A percentile compares a stretch with the other conserved stretches of the same genome.
Evolutionary conservation across 2,113 vertebrate genomes (phyloP).

Genomic region (Aramus guarauna): DNA sequence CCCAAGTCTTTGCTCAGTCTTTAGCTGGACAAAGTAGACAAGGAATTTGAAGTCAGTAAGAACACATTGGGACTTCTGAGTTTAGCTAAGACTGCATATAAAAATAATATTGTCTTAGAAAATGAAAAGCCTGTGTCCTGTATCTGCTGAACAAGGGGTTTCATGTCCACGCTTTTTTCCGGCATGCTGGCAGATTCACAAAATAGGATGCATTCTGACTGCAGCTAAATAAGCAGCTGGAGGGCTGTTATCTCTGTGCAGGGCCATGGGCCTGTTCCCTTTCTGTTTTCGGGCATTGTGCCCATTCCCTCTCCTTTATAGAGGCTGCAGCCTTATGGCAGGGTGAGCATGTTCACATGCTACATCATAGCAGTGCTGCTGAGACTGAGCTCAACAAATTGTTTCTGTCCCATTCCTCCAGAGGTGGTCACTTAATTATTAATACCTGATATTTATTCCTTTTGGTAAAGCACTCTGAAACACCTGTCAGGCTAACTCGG

Average conservation of each 20-base stretch:
- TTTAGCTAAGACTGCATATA: not conserved
- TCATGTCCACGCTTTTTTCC: not conserved
- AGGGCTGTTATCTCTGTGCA: conserved; percentile 1
- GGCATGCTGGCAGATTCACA: not conserved
- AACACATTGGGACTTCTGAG: not conserved
- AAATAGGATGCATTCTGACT: not conserved
- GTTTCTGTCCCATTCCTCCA: not conserved
- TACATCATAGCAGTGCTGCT: not conserved
- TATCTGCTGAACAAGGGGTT: conserved; percentile 31
- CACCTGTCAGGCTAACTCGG: not conserved
- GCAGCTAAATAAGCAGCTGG: not conserved
- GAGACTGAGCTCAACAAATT: not conserved
- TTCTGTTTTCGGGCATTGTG: not conserved
- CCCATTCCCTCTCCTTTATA: not conserved
- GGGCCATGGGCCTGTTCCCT: not conserved
- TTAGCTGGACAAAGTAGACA: not conserved
- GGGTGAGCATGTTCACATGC: not conserved
- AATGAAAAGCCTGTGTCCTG: not conserved
- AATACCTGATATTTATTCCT: not conserved
- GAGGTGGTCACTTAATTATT: not conserved
- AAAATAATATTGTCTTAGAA: conserved; percentile 34
- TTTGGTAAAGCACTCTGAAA: not conserved
- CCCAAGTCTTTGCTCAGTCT: not conserved
- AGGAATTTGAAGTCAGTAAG: not conserved
- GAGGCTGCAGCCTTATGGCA: not conserved